Percentiles rank a stretch among this genome's conserved stretches.
Evolutionary conservation across 2,113 vertebrate species (phyloP).

Genomic region (Helogale parvula): DNA sequence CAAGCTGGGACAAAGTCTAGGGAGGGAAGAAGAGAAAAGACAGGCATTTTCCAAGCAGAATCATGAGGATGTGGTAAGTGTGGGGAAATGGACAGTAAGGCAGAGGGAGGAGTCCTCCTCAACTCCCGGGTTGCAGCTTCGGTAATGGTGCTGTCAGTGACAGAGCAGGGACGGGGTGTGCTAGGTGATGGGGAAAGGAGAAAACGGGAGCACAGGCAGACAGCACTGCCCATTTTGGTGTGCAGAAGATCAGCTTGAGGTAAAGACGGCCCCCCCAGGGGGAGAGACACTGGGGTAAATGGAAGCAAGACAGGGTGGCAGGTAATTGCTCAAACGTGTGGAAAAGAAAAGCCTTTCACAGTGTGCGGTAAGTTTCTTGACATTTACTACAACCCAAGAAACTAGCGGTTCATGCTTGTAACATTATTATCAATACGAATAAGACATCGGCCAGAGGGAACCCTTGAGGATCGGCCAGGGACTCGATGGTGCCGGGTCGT

Average conservation of each 20-base stretch:
- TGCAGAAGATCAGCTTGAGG: background rate
- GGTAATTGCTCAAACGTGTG: background rate
- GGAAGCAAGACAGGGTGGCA: background rate
- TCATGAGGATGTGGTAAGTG: background rate
- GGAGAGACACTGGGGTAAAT: rapidly evolving
- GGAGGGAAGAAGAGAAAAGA: background rate
- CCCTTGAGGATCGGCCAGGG: too few relatives aligned
- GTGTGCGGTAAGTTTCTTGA: background rate
- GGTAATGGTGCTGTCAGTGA: rapidly evolving
- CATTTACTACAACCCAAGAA: background rate
- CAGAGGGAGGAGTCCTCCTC: background rate
- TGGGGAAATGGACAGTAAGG: background rate
- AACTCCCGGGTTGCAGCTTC: background rate
- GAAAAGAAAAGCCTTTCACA: background rate
- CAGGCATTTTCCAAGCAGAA: background rate
- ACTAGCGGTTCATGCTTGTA: background rate
- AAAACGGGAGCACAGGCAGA: background rate
- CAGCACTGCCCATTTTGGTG: rapidly evolving
- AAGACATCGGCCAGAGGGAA: background rate
- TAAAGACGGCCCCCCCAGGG: background rate
- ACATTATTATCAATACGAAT: background rate
- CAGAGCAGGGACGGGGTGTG: background rate
- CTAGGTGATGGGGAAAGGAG: rapidly evolving
- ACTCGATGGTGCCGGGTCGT: rapidly evolving
- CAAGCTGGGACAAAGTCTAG: background rate